Conservation (phyloP, 1,140 invertebrate species). For the Limonius californicus region DNA sequence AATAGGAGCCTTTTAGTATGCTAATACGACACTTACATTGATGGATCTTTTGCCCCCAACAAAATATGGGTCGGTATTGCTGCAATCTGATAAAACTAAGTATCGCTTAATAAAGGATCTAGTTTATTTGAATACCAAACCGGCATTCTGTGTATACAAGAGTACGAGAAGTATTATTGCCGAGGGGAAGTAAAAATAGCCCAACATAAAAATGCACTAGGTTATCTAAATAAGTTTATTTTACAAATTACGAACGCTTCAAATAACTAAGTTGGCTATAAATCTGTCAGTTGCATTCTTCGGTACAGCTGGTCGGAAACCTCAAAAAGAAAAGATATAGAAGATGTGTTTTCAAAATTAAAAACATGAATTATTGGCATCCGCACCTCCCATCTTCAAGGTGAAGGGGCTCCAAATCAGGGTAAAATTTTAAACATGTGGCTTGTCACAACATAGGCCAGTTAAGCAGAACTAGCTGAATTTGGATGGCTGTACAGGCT, state of each 20-base stretch:
- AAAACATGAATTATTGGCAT: constrained; percentile 30
- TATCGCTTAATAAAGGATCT: no score
- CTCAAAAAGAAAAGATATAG: constrained; percentile 15
- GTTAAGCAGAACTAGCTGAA: no score
- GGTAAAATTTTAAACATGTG: constrained; percentile 4
- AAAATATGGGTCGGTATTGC: not conserved
- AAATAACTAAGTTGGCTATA: constrained; percentile 7
- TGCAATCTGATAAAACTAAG: no score
- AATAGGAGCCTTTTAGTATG: not conserved
- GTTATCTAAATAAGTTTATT: constrained; percentile 6
- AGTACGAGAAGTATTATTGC: no score
- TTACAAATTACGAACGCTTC: constrained; percentile 1
- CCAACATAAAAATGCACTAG: not conserved
- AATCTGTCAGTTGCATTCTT: constrained; percentile 22
- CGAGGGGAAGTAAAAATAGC: no score
- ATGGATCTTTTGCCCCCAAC: not conserved
- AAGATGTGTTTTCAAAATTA: constrained; percentile 22
- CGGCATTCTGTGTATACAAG: no score
- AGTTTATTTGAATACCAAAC: no score
- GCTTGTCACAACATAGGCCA: constrained; percentile 2
- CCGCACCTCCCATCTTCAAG: constrained; percentile 16
- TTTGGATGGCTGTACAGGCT: no score
- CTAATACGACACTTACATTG: constrained; percentile 7
- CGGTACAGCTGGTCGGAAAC: constrained; percentile 4
- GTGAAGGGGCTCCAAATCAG: not conserved